Conservation (phyloP, 2,797 vertebrate species). For the Chelidonichthys spinosus region DNA sequence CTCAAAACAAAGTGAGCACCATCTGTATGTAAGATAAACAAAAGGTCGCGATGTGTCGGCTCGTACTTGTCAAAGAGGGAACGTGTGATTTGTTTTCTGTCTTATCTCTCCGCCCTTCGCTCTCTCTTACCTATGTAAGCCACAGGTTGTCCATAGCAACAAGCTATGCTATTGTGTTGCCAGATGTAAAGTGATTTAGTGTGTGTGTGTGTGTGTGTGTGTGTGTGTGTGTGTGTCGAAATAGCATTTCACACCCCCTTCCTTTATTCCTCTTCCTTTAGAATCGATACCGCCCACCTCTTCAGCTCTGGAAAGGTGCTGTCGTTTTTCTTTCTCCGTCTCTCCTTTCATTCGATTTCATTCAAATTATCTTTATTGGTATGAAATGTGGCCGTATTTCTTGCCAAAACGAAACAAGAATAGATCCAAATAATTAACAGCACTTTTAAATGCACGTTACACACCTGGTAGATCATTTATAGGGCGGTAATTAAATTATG, state of each 20-base stretch:
- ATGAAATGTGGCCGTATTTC: neutral
- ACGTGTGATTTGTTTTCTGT: neutral
- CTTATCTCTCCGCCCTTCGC: neutral
- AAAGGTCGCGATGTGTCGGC: conserved; percentile 6
- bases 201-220: neutral
- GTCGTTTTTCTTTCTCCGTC: neutral
- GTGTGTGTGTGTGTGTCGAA: neutral
- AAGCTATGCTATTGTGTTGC: conserved; percentile 46
- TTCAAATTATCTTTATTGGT: neutral
- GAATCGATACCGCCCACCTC: conserved; percentile 41
- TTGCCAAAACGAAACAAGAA: neutral
- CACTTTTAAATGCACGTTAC: too few relatives aligned
- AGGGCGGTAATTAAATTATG: conserved; percentile 9
- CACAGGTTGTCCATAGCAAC: conserved; percentile 75
- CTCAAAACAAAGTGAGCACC: neutral
- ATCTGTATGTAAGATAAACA: conserved; percentile 11
- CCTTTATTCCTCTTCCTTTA: conserved; percentile 18
- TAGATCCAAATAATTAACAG: neutral
- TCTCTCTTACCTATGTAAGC: conserved; percentile 36
- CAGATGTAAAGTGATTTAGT: conserved; percentile 40
- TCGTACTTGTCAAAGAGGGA: neutral
- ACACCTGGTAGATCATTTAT: neutral
- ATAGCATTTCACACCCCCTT: conserved; percentile 30
- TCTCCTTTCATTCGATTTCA: neutral
- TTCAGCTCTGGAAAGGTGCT: conserved; percentile 23